These are phyloP conservation scores for Hiodon tergisus DNA, from an alignment of 2,113 vertebrate genomes.

Conservation along the genomic window DNA sequence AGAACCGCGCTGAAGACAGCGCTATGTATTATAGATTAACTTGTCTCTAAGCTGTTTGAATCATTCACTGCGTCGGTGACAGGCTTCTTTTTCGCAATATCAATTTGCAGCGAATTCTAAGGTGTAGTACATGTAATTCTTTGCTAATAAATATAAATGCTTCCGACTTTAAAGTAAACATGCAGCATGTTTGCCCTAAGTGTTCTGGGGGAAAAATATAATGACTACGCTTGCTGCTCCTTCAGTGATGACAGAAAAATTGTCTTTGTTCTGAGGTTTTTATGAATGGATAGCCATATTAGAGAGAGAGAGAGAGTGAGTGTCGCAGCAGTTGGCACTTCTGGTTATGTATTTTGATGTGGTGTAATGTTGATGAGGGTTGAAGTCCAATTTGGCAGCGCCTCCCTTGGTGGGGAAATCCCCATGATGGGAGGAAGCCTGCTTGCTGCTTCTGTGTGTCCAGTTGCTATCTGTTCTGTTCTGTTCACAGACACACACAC, in stretches of 20 bases:
- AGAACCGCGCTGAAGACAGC: neutral
- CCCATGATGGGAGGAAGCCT: too few relatives aligned
- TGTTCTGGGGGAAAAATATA: neutral
- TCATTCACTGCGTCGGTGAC: neutral
- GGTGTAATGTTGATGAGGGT: neutral
- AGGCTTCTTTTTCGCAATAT: neutral
- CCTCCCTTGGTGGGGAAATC: too few relatives aligned
- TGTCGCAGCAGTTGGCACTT: neutral
- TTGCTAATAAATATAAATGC: neutral
- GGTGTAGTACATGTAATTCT: neutral
- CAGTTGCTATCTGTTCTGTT: too few relatives aligned
- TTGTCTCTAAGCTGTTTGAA: neutral
- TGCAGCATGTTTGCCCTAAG: neutral
- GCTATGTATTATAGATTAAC: constrained; percentile 12
- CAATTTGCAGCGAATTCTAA: neutral
- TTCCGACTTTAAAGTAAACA: neutral
- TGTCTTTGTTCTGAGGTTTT: neutral
- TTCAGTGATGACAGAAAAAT: neutral
- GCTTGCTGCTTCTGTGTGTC: too few relatives aligned
- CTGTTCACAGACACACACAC: neutral
- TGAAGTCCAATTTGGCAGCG: neutral
- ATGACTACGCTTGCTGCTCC: too few relatives aligned
- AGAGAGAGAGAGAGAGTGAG: neutral
- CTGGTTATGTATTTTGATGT: neutral
- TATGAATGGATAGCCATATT: neutral